Base-by-base conservation (phyloP, 2,888 invertebrate genomes). In the Campoplex nolae region DNA sequence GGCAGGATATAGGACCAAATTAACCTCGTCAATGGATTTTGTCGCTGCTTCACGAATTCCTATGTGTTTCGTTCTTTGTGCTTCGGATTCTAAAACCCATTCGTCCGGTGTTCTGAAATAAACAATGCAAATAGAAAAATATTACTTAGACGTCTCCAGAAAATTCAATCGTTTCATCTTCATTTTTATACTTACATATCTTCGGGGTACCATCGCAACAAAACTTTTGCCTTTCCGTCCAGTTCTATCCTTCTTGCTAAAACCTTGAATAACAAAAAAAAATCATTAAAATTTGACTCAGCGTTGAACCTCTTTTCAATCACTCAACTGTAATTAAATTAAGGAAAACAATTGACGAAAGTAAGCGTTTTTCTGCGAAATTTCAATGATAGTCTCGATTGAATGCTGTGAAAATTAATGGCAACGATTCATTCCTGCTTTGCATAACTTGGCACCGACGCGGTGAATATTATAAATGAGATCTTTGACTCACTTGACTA, bases 181-280 rank as follows among this genome's bases (percentile, higher is more conserved):
- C 75, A 35, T 38, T 67, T 16, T 74, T 28, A 38, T 77, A 97
- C 98, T 97, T 95, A 98, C 98, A 98, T 97, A 94, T 98, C 96
- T 85, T 96, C 96, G 86, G 98, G 98, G 93, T 96, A 96, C 97
- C 98, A 98, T 68, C 97, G 96, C 88, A 98, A 95, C 82, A 98
- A 96, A 92, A 97, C 96, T 95, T 97, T 97, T 78, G 95, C 95
- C 92, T 95, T 96, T 88, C 97, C 97, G 90, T 96, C 95, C 67
- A 95, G 92, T 92, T 96, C 96, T 87, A 95, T 95, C 90, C 97
- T 95, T 92, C 95, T 96, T 90, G 96, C 97, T 92, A 97, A 94
- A 90, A 96, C 95, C 96, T 96, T 89, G 3, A 92, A 70, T 68
- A 85, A 28, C 7, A 32, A 32, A 62, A 45, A 4, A 18, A 35